Evolutionary conservation across 2,888 invertebrate species (phyloP), one percentile per base, ranked within the genome.

Genomic region (Bursaphelenchus okinawaensis): DNA sequence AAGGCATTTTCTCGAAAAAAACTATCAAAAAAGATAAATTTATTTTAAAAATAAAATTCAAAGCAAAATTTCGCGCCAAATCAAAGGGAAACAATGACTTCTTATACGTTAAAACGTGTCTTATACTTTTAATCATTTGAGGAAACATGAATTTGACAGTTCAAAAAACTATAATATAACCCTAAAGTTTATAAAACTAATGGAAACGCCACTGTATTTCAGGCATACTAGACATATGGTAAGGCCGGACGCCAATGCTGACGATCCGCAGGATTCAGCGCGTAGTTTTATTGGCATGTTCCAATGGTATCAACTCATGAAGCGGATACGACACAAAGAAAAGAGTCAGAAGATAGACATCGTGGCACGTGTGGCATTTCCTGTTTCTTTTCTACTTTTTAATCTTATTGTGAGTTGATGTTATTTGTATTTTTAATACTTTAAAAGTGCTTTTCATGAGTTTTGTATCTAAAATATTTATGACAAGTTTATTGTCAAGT

Each of bases 351-450:
- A 73, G 23, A 78, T 78, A 31, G 78, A 78, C 55, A 55, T 78
- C 59, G 66, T 78, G 23, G 72, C 75, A 8, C 67, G 78, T n/a
- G 68, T 77, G 23, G 55, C 75, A 54, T 78, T 78, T 63, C 78
- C 78, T 7, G 56, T 72, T 8, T 70, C 70, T 58, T 78, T 78
- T 68, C 64, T 78, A 20, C 61, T 78, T 22, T 77, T 77, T 67
- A 77, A 77, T 58, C 56, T 78, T 59, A 75, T 71, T 55, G 77
- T 77, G 56, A 54, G 74, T 63, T 3, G 1, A 24, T 4, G 31
- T n/a, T n/a, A n/a, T n/a, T n/a, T 7, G 4, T 12, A 16, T 62
- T 27, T 31, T 16, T 7, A n/a, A 59, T 55, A 61, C 7, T 9
- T 31, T 19, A 7, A 2, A 9, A 28, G n/a, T 19, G 16, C 61